Conservation (phyloP, 2,797 vertebrate genomes). For the Galaxias olidus region DNA sequence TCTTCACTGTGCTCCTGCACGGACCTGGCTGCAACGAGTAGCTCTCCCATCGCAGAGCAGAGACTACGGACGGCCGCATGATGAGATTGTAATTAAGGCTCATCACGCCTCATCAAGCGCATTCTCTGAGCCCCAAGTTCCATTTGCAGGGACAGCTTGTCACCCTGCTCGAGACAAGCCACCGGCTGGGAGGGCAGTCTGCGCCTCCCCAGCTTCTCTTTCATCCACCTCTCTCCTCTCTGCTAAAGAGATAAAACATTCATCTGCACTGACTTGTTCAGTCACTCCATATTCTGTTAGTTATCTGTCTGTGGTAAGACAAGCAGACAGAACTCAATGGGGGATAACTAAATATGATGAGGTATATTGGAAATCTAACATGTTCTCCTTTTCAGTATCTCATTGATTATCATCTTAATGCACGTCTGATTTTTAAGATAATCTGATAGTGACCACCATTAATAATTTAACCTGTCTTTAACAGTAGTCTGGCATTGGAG, state of each 20-base stretch:
- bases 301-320: not conserved
- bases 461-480: no score
- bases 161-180: slow-evolving; percentile 3
- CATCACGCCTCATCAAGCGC: slow-evolving; percentile 48
- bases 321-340: not conserved
- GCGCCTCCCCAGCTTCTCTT: not conserved
- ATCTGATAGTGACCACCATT: no score
- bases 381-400: not conserved
- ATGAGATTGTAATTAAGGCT: slow-evolving; percentile 53
- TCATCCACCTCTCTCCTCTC: not conserved
- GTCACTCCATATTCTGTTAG: slow-evolving; percentile 4
- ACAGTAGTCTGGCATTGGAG: no score
- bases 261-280: slow-evolving; percentile 3
- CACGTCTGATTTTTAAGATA: no score
- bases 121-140: slow-evolving; percentile 38
- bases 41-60: slow-evolving; percentile 32
- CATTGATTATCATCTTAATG: no score
- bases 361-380: not conserved
- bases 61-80: slow-evolving; percentile 38
- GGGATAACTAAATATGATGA: not conserved
- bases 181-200: slow-evolving; percentile 6
- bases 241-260: slow-evolving; percentile 26
- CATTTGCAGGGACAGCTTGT: slow-evolving; percentile 38
- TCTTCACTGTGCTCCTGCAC: slow-evolving; percentile 24
- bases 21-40: slow-evolving; percentile 22